Percentiles rank a stretch among this genome's conserved stretches.
Evolutionary conservation across 37 sponge, comb jelly and placozoan species (phyloP).

Genomic region (Ephydatia muelleri): DNA sequence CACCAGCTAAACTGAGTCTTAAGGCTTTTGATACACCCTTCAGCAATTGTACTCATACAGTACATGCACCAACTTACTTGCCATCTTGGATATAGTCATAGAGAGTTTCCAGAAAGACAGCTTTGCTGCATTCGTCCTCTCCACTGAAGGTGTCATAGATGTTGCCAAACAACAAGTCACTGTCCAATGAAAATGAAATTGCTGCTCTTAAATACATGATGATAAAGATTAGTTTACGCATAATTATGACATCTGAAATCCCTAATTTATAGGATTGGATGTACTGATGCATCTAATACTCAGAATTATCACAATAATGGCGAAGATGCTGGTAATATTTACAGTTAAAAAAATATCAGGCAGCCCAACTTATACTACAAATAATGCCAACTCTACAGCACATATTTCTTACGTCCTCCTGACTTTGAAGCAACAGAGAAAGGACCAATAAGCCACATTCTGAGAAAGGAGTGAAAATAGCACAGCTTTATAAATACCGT

Average conservation of each 20-base stretch:
- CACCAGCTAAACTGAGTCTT: constrained; percentile 2
- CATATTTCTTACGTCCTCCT: constrained; percentile 39
- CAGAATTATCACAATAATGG: too few species aligned
- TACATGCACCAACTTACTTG: background rate
- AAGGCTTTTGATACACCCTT: background rate
- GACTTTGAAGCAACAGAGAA: constrained; percentile 45
- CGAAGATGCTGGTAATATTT: too few species aligned
- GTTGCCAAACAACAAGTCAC: constrained; percentile 61
- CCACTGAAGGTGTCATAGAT: constrained; percentile 73
- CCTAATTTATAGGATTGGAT: too few species aligned
- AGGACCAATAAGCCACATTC: constrained; percentile 48
- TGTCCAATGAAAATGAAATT: background rate
- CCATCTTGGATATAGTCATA: constrained; percentile 43
- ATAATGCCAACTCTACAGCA: too few species aligned
- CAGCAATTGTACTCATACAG: background rate
- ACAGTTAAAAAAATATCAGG: too few species aligned
- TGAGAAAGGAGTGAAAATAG: background rate
- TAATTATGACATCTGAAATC: too few species aligned
- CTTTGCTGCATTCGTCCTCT: constrained; percentile 56
- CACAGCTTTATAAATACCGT: too few species aligned
- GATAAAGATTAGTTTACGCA: too few species aligned
- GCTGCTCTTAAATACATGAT: too few species aligned
- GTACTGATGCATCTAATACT: too few species aligned
- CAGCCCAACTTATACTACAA: too few species aligned
- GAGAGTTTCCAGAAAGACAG: constrained; percentile 64